These are phyloP conservation scores for Amazona vittata DNA, from an alignment of 2,113 vertebrate species.

Conservation along the genomic window DNA sequence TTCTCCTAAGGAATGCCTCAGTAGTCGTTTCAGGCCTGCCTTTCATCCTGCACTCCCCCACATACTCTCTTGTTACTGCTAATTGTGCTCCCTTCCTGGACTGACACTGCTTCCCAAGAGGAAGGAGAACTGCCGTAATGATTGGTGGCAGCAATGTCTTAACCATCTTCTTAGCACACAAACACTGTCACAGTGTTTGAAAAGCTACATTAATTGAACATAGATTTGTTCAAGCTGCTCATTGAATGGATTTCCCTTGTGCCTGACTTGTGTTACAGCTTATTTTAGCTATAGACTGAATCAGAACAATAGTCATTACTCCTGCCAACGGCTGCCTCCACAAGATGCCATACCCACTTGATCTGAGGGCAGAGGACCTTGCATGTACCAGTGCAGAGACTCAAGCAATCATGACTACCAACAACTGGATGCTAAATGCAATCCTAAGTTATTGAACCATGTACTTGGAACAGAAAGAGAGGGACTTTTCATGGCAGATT, in stretches of 20 bases:
- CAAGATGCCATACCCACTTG: fast-evolving
- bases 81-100: slow-evolving; percentile 57
- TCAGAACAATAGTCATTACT: not conserved
- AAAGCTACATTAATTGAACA: slow-evolving; percentile 70
- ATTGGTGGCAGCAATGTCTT: slow-evolving; percentile 67
- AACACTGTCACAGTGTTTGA: slow-evolving; percentile 66
- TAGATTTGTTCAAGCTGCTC: slow-evolving; percentile 65
- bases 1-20: not conserved
- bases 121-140: slow-evolving; percentile 40
- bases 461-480: fast-evolving
- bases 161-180: slow-evolving; percentile 61
- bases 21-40: not conserved
- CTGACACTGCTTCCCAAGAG: slow-evolving; percentile 57
- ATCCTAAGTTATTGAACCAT: fast-evolving
- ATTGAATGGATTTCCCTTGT: slow-evolving; percentile 58
- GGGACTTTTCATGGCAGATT: not conserved
- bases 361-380: not conserved
- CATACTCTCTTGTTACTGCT: slow-evolving; percentile 36
- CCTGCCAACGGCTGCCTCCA: not conserved
- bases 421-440: not conserved
- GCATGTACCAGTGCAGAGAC: not conserved
- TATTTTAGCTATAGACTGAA: slow-evolving; percentile 52
- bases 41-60: slow-evolving; percentile 22
- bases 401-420: not conserved
- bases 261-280: slow-evolving; percentile 46